Conservation (phyloP, 2,797 vertebrate species). For the Rhabdophis nuchalis region DNA sequence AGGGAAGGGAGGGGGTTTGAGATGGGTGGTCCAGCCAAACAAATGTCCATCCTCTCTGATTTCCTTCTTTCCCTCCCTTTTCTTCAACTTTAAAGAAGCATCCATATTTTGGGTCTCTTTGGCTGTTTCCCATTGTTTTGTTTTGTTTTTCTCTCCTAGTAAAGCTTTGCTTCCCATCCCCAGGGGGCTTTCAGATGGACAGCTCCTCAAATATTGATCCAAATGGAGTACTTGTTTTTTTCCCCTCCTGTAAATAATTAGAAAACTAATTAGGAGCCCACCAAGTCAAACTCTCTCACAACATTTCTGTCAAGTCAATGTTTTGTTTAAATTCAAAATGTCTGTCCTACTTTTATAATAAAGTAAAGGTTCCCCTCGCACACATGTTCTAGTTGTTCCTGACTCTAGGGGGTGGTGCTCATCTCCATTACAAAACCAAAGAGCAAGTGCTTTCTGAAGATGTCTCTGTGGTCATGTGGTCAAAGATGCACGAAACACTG, state of each 20-base stretch:
- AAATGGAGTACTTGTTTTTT: background rate
- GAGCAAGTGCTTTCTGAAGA: no score
- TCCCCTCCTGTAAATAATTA: background rate
- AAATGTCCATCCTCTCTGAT: background rate
- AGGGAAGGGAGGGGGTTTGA: background rate
- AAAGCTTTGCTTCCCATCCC: background rate
- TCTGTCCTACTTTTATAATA: background rate
- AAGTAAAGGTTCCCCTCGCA: no score
- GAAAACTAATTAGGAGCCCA: background rate
- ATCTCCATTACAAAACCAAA: no score
- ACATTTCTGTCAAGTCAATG: background rate
- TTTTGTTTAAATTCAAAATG: background rate
- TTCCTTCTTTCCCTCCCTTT: no score
- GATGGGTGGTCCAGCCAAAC: constrained; percentile 15
- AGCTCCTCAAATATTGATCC: background rate
- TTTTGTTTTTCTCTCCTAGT: background rate
- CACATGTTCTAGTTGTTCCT: no score
- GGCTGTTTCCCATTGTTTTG: background rate
- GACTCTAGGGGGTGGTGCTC: no score
- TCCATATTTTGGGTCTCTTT: background rate
- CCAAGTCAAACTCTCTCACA: background rate
- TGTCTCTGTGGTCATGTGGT: no score
- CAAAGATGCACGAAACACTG: no score
- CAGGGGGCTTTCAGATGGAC: background rate
- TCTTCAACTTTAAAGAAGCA: background rate